Conservation (phyloP, 2,888 invertebrate genomes). For the Dicroscelio sp. region DNA sequence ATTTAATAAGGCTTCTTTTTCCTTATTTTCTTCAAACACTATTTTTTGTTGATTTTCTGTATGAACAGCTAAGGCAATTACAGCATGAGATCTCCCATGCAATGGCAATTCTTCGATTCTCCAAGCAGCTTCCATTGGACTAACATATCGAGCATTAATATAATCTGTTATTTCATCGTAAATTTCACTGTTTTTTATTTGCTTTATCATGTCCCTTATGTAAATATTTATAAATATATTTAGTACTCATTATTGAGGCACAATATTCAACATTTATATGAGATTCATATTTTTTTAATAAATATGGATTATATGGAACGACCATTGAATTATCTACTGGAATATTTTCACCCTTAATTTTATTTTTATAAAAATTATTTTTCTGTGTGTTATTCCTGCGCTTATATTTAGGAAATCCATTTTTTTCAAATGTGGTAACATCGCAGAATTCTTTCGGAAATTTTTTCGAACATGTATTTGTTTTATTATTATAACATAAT, state of each 20-base stretch:
- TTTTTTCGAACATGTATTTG: constrained; percentile 13
- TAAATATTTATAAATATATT: constrained; percentile 41
- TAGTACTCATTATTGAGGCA: too few species aligned
- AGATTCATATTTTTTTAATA: too few species aligned
- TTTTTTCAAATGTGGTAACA: constrained; percentile 13
- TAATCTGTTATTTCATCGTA: constrained; percentile 46
- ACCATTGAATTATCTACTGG: constrained; percentile 7
- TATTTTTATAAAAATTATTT: constrained; percentile 7
- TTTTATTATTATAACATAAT: neutral
- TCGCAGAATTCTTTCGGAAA: constrained; percentile 29
- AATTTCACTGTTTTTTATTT: too few species aligned
- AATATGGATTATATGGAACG: too few species aligned
- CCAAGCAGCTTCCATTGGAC: constrained; percentile 79
- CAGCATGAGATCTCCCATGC: constrained; percentile 65
- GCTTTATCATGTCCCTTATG: too few species aligned
- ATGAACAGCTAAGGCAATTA: constrained; percentile 71
- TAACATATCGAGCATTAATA: constrained; percentile 72
- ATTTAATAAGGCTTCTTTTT: constrained; percentile 40
- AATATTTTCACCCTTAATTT: neutral
- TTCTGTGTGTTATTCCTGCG: too few species aligned
- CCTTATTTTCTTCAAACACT: constrained; percentile 30
- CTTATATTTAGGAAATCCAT: constrained; percentile 1
- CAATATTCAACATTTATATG: too few species aligned
- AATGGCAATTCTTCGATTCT: constrained; percentile 74
- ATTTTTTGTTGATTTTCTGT: constrained; percentile 71